Conservation (phyloP, 2,797 vertebrate species). For the Epinephelus malabaricus region DNA sequence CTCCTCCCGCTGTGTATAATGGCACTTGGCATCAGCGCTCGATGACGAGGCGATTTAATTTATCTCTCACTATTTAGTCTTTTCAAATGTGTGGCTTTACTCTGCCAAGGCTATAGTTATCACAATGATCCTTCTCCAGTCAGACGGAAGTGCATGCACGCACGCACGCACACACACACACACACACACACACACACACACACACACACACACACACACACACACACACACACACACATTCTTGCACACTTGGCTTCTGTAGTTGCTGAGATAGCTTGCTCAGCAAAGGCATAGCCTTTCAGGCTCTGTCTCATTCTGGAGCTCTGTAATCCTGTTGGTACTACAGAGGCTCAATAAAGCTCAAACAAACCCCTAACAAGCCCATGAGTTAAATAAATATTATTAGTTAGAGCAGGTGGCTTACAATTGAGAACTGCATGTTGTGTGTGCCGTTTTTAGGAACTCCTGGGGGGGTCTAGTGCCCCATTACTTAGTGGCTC, state of each 20-base stretch:
- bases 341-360: slow-evolving; percentile 49
- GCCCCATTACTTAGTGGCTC: slow-evolving; percentile 27
- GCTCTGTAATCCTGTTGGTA: slow-evolving; percentile 53
- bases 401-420: slow-evolving; percentile 43
- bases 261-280: slow-evolving; percentile 49
- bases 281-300: slow-evolving; percentile 52
- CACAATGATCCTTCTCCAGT: slow-evolving; percentile 52
- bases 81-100: slow-evolving; percentile 55
- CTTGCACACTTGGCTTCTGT: slow-evolving; percentile 30
- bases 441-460: slow-evolving; percentile 21
- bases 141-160: slow-evolving; percentile 12
- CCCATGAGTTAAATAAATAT: slow-evolving; percentile 42
- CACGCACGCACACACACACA: not conserved
- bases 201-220: not conserved
- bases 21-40: slow-evolving; percentile 69
- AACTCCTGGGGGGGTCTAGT: slow-evolving; percentile 6
- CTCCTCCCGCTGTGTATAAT: slow-evolving; percentile 72
- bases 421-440: slow-evolving; percentile 18
- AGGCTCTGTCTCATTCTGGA: slow-evolving; percentile 47
- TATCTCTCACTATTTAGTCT: slow-evolving; percentile 68
- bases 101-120: slow-evolving; percentile 59
- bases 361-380: slow-evolving; percentile 52
- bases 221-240: not conserved
- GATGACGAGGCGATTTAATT: slow-evolving; percentile 72
- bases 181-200: slow-evolving; percentile 9